These are phyloP conservation scores for Cataglyphis livida DNA, from an alignment of 2,888 invertebrate species.

Conservation along the genomic window DNA sequence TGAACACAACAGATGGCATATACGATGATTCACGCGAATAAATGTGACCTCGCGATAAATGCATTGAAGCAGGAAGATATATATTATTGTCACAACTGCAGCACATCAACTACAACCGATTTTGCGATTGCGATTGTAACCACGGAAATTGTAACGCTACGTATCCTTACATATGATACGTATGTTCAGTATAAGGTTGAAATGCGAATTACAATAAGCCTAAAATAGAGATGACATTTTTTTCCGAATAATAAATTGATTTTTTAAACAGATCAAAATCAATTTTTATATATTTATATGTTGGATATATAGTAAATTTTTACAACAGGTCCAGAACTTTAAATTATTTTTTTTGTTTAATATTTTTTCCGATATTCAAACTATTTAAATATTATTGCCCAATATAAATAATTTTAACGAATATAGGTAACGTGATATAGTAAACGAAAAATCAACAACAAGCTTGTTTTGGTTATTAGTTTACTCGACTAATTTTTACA, in stretches of 20 bases:
- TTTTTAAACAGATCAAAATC: background rate
- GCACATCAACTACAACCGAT: slow-evolving; percentile 13
- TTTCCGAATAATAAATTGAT: background rate
- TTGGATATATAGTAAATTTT: background rate
- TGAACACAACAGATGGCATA: slow-evolving; percentile 62
- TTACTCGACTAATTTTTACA: background rate
- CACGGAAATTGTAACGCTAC: slow-evolving; percentile 42
- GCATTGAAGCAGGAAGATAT: slow-evolving; percentile 62
- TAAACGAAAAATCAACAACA: background rate
- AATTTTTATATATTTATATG: background rate
- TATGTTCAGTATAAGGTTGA: slow-evolving; percentile 14
- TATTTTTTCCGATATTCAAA: background rate
- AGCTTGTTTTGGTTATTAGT: background rate
- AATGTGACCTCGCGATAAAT: slow-evolving; percentile 67
- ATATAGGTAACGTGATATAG: background rate
- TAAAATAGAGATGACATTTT: background rate
- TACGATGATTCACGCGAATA: slow-evolving; percentile 67
- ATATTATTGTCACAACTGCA: slow-evolving; percentile 49
- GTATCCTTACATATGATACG: slow-evolving; percentile 12
- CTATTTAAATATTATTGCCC: background rate
- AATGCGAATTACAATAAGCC: background rate
- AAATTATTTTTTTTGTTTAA: background rate
- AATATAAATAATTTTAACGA: background rate
- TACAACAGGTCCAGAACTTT: background rate
- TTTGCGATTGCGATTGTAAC: slow-evolving; percentile 22